These are phyloP conservation scores for Apostichopus japonicus DNA, from an alignment of 35 echinoderm and acorn worm species.

Conservation along the genomic window DNA sequence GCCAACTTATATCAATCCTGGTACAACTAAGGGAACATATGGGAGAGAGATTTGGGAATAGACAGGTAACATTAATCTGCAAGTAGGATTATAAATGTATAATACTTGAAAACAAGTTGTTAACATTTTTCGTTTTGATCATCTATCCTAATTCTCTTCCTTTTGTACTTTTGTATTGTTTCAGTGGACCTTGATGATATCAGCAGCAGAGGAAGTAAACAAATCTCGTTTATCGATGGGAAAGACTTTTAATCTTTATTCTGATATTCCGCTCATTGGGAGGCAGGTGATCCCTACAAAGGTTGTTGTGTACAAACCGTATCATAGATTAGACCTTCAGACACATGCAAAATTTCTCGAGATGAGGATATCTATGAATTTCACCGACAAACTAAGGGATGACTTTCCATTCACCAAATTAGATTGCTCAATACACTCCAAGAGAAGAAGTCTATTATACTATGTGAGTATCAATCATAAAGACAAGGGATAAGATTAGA, in stretches of 20 bases:
- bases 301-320: constrained; percentile 41
- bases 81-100: no score
- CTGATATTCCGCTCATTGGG: constrained; percentile 5
- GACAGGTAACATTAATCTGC: no score
- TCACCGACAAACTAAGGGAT: constrained; percentile 8
- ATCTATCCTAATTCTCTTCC: no score
- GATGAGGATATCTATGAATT: constrained; percentile 54
- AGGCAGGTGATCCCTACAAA: constrained; percentile 40
- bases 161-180: background rate
- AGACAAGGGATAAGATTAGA: no score
- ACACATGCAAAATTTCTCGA: constrained; percentile 19
- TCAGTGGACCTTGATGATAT: constrained; percentile 48
- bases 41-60: no score
- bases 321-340: constrained; percentile 47
- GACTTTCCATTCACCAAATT: constrained; percentile 21
- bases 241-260: constrained; percentile 46
- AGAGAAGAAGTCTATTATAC: constrained; percentile 39
- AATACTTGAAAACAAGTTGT: background rate
- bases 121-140: background rate
- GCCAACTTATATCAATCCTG: no score
- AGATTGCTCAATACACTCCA: constrained; percentile 34
- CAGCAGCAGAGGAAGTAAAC: constrained; percentile 11
- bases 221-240: background rate
- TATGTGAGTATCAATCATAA: constrained; percentile 5
- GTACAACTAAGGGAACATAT: background rate